Conservation (phyloP, 2,888 invertebrate genomes). For the Tenthredo scrophulariae region DNA sequence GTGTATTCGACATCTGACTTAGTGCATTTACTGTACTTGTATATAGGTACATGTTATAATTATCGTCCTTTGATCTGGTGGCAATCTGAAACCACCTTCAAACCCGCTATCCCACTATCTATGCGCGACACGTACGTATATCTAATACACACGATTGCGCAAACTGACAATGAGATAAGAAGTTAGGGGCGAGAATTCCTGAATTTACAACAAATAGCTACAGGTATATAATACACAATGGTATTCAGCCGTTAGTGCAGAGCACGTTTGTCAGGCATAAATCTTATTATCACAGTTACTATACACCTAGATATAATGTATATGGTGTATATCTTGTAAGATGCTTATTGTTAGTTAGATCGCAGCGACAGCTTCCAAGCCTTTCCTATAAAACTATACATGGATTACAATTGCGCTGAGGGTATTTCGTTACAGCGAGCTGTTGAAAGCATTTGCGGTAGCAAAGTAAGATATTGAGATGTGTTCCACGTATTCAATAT, state of each 20-base stretch:
- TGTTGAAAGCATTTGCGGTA: slow-evolving; percentile 33
- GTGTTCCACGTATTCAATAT: slow-evolving; percentile 75
- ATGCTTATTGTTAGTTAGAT: slow-evolving; percentile 20
- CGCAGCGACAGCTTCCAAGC: neutral
- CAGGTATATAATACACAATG: slow-evolving; percentile 2
- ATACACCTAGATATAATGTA: neutral
- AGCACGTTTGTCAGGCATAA: slow-evolving; percentile 33
- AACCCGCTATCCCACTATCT: slow-evolving; percentile 19
- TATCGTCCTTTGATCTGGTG: slow-evolving; percentile 34
- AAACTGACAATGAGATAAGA: slow-evolving; percentile 39
- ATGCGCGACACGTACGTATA: slow-evolving; percentile 35
- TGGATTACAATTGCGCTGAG: neutral
- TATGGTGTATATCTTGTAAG: neutral
- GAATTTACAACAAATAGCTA: slow-evolving; percentile 7
- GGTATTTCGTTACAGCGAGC: slow-evolving; percentile 28
- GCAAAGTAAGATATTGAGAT: slow-evolving; percentile 66
- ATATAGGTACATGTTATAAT: neutral
- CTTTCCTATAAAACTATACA: neutral
- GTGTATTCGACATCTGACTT: neutral
- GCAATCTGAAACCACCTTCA: neutral
- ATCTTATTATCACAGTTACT: slow-evolving; percentile 32
- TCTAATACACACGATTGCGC: slow-evolving; percentile 15
- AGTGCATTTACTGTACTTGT: neutral
- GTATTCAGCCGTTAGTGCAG: neutral
- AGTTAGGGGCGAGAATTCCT: neutral